Evolutionary conservation across 2,113 vertebrate genomes (phyloP), one percentile per base, ranked within the genome.

Genomic region (Ptilonorhynchus violaceus): DNA sequence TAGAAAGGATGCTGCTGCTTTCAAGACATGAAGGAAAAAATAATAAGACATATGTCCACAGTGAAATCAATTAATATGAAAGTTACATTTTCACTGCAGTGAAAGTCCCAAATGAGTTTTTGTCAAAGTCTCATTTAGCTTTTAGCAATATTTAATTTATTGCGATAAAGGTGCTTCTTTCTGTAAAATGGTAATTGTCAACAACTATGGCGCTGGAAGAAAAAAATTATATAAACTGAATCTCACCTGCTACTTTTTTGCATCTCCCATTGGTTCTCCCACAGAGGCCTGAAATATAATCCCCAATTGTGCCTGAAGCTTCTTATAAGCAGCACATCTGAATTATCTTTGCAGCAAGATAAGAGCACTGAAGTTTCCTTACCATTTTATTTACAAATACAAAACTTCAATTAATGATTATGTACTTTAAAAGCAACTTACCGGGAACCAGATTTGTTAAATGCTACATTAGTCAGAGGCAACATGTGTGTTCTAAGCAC

Each of bases 401-500:
- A 74, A 70, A 80, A 72, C 58, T 96, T 42, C 33, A 9, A 42
- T 69, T 72, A 88, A 64, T 25, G 16, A 80, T 89, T 60, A 47
- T 10, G 7, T 46, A 56, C 37, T 92, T 67, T 80, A 60, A 91
- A 95, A 73, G 73, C 76, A 90, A 87, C 99, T 98, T 97, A 99
- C 99, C 98, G 98, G 25, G 99, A 99, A 83, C 99, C 99, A 27
- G 99, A 98, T 98, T 99, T 99, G 97, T 99, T 99, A 96, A 99
- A 99, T 20, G 99, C 99, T 24, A 99, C 98, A n/a, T 99, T 99
- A 41, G 99, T 99, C 97, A 99, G 93, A 5, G 99, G 99, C 81
- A 99, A 88, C 78, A 99, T 96, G 90, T 99, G 99, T 63, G 99
- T 98, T 97, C 98, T 98, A 44, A 99, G 98, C 56, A 98, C 98